phyloP scores from a whole-genome alignment of 2,113 vertebrate species.

The Amphiprion percula region DNA sequence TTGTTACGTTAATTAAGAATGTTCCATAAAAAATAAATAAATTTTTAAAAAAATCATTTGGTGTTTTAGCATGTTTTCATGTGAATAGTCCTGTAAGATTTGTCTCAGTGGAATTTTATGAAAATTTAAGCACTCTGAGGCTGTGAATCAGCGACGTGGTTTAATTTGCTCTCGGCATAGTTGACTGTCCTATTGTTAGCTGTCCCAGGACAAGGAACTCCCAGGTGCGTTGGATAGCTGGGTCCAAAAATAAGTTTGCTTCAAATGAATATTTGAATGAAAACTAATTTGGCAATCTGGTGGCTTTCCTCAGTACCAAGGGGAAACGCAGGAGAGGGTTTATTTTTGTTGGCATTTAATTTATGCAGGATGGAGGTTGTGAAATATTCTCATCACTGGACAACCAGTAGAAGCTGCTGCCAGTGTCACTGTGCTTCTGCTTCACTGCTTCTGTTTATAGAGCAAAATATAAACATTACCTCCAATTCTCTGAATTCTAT shows the following conservation, averaged over 20 bases:
- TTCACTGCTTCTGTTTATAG: neutral
- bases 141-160: slow-evolving; percentile 57
- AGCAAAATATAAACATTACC: neutral
- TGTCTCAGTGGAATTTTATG: slow-evolving; percentile 1
- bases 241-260: slow-evolving; percentile 35
- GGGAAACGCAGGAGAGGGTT: neutral
- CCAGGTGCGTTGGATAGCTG: slow-evolving; percentile 7
- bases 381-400: neutral
- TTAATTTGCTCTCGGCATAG: slow-evolving; percentile 54
- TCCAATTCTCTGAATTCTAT: neutral
- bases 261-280: neutral
- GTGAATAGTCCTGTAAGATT: neutral
- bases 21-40: no score
- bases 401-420: neutral
- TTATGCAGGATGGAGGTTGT: neutral
- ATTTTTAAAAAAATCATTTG: neutral
- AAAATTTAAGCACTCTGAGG: slow-evolving; percentile 35
- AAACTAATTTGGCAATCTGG: no score
- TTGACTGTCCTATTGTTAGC: slow-evolving; percentile 42
- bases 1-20: no score
- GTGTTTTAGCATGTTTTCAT: slow-evolving; percentile 8
- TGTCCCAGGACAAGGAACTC: slow-evolving; percentile 37
- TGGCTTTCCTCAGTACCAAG: no score
- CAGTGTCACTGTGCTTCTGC: slow-evolving; percentile 7
- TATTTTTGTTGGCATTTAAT: neutral